Conservation (phyloP, 2,113 vertebrate species). For the Pipa parva region DNA sequence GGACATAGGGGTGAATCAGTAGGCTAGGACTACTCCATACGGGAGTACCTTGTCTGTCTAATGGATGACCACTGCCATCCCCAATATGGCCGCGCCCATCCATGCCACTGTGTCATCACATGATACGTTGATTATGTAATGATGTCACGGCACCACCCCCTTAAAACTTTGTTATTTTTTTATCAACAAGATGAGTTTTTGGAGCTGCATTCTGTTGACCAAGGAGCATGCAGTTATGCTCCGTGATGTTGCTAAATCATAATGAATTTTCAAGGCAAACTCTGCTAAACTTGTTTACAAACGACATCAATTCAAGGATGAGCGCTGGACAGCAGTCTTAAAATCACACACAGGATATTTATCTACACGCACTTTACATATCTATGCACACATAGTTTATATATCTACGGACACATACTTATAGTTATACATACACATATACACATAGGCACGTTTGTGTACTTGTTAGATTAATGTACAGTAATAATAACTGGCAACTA, state of each 20-base stretch:
- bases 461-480: not conserved
- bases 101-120: not conserved
- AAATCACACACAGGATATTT: conserved; percentile 21
- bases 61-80: too few species aligned
- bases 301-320: conserved; percentile 13
- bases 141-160: not conserved
- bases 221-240: not conserved
- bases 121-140: not conserved
- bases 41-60: too few species aligned
- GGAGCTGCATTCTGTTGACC: too few species aligned
- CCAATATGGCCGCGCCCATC: too few species aligned
- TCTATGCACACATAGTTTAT: conserved; percentile 33
- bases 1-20: too few species aligned
- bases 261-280: not conserved
- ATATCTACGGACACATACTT: conserved; percentile 25
- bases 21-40: too few species aligned
- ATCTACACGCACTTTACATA: conserved; percentile 35
- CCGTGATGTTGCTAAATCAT: not conserved
- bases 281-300: conserved; percentile 16
- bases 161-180: too few species aligned
- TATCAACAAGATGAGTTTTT: too few species aligned
- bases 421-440: conserved; percentile 27
- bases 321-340: not conserved
- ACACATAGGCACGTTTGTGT: conserved; percentile 21
- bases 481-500: not conserved